Conservation (phyloP, 1,140 invertebrate species). For the Dolichoris vasculosae region DNA sequence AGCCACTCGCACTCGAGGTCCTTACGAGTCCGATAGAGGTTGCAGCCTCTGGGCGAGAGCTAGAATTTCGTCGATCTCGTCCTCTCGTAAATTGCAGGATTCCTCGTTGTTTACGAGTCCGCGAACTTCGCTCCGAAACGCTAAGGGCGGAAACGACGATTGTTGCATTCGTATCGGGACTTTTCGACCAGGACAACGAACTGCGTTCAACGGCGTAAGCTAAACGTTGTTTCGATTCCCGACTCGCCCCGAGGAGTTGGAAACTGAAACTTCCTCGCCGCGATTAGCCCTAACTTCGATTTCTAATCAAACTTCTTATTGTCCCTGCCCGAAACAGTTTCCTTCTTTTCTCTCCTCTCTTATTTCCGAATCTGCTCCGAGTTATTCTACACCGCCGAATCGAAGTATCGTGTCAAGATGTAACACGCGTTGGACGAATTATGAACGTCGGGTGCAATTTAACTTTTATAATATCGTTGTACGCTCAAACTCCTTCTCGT, state of each 20-base stretch:
- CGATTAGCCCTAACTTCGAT: background rate
- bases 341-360: background rate
- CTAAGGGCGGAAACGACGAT: background rate
- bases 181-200: too few relatives aligned
- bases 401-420: background rate
- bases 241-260: background rate
- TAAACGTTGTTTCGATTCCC: background rate
- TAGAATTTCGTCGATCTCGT: background rate
- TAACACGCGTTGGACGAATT: background rate
- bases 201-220: conserved; percentile 11
- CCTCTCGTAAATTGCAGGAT: background rate
- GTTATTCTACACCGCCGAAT: background rate
- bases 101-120: background rate
- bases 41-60: background rate
- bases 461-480: too few relatives aligned
- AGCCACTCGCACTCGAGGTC: background rate
- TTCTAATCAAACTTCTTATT: conserved; percentile 14
- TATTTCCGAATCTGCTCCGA: background rate
- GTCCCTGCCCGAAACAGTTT: background rate
- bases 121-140: too few relatives aligned
- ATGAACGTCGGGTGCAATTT: too few relatives aligned
- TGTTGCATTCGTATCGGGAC: background rate
- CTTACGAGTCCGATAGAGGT: background rate
- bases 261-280: background rate
- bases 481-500: too few relatives aligned